Conservation (phyloP, 2,888 invertebrate species). For the Galerucella nymphaeae region DNA sequence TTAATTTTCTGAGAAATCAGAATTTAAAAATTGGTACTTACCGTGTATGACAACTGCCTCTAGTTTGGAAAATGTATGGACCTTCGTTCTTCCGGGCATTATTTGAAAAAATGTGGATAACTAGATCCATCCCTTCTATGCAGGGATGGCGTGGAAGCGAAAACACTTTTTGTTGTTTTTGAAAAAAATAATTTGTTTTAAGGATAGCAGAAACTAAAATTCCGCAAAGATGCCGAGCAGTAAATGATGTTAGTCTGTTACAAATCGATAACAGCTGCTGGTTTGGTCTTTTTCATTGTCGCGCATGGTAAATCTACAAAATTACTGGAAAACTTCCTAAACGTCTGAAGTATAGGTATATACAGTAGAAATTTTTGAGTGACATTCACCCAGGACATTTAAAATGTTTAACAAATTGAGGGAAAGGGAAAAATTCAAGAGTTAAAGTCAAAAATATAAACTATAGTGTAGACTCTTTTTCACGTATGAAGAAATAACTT, state of each 20-base stretch:
- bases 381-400: neutral
- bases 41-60: conserved; percentile 43
- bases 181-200: conserved; percentile 9
- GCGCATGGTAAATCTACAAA: conserved; percentile 26
- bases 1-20: too few relatives aligned
- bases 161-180: conserved; percentile 29
- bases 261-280: conserved; percentile 34
- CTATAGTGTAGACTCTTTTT: too few relatives aligned
- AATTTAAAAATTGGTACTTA: conserved; percentile 18
- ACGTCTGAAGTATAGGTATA: neutral
- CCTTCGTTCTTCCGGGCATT: conserved; percentile 43
- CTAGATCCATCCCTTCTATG: conserved; percentile 45
- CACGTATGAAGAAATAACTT: too few relatives aligned
- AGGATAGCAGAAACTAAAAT: conserved; percentile 17
- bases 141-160: conserved; percentile 38
- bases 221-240: conserved; percentile 13
- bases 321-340: conserved; percentile 8
- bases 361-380: neutral
- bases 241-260: conserved; percentile 17
- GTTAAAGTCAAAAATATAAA: too few relatives aligned
- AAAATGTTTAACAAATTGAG: neutral
- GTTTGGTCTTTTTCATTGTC: conserved; percentile 4
- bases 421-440: too few relatives aligned
- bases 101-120: conserved; percentile 31
- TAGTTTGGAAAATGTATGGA: conserved; percentile 43